A percentile compares a stretch with the other conserved stretches of the same genome.
Conservation (phyloP, 2,113 vertebrate species). For the Chaetodon trifascialis region DNA sequence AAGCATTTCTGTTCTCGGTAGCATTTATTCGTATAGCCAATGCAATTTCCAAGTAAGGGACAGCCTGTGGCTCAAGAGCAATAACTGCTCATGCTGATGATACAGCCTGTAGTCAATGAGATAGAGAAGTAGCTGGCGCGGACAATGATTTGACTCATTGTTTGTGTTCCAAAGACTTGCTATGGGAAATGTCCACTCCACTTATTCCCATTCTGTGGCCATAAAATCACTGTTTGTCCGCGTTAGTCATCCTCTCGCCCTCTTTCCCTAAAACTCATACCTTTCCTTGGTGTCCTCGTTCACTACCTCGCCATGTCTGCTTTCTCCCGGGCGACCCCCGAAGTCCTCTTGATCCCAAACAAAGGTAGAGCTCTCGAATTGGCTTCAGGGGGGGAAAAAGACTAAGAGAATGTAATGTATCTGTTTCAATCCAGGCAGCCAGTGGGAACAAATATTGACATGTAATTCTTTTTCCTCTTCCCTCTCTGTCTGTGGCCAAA, state of each 20-base stretch:
- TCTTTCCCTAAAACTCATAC: constrained; percentile 22
- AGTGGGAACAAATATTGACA: constrained; percentile 88
- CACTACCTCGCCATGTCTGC: constrained; percentile 50
- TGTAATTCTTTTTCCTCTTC: constrained; percentile 75
- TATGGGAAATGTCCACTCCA: constrained; percentile 80
- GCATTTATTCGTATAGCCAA: constrained; percentile 40
- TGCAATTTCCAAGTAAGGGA: constrained; percentile 44
- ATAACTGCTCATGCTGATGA: constrained; percentile 50
- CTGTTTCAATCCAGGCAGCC: constrained; percentile 80
- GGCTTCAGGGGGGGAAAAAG: constrained; percentile 70
- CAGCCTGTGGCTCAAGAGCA: constrained; percentile 51
- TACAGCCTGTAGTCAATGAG: constrained; percentile 66
- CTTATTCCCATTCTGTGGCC: constrained; percentile 57
- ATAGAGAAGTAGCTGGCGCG: constrained; percentile 43
- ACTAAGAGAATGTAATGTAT: constrained; percentile 83
- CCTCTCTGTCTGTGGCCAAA: constrained; percentile 59
- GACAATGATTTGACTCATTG: constrained; percentile 67
- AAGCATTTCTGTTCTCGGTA: constrained; percentile 10
- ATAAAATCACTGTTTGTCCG: constrained; percentile 70
- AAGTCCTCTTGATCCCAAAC: constrained; percentile 76
- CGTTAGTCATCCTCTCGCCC: constrained; percentile 61
- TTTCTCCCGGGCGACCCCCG: constrained; percentile 70
- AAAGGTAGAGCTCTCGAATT: constrained; percentile 82
- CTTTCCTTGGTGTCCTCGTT: constrained; percentile 34
- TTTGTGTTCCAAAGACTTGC: constrained; percentile 68